Evolutionary conservation across 2,888 invertebrate species (phyloP).

Genomic region (Himalopsyche tibetana): DNA sequence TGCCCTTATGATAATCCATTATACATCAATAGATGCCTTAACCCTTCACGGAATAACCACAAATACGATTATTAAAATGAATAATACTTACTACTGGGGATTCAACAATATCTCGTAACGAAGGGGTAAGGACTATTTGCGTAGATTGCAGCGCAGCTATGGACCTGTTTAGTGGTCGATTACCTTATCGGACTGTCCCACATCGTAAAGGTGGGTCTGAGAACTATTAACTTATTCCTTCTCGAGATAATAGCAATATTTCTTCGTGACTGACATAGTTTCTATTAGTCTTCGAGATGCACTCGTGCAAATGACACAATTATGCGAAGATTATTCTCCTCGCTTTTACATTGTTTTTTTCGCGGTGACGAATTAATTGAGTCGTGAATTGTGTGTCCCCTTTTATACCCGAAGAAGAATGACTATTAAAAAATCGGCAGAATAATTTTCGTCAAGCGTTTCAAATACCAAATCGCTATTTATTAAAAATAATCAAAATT

Average conservation of each 20-base stretch:
- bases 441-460: too few relatives aligned
- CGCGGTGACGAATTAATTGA: conserved; percentile 37
- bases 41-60: too few relatives aligned
- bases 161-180: conserved; percentile 46
- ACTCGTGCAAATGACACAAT: conserved; percentile 36
- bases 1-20: too few relatives aligned
- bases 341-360: conserved; percentile 12
- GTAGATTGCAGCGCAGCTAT: conserved; percentile 42
- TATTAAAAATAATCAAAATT: too few relatives aligned
- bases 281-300: conserved; percentile 46
- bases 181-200: conserved; percentile 63
- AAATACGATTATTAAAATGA: too few relatives aligned
- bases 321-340: conserved; percentile 39
- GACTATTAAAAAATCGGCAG: too few relatives aligned
- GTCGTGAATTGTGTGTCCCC: conserved; percentile 11
- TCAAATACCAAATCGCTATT: too few relatives aligned
- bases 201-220: conserved; percentile 39
- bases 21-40: too few relatives aligned
- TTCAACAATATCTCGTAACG: too few relatives aligned
- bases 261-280: conserved; percentile 65
- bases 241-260: conserved; percentile 24
- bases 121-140: neutral
- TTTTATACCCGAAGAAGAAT: too few relatives aligned
- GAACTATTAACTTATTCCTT: conserved; percentile 5
- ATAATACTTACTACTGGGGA: too few relatives aligned